These are phyloP conservation scores for Nycticryphes semicollaris DNA, from an alignment of 2,113 vertebrate species.

Conservation along the genomic window DNA sequence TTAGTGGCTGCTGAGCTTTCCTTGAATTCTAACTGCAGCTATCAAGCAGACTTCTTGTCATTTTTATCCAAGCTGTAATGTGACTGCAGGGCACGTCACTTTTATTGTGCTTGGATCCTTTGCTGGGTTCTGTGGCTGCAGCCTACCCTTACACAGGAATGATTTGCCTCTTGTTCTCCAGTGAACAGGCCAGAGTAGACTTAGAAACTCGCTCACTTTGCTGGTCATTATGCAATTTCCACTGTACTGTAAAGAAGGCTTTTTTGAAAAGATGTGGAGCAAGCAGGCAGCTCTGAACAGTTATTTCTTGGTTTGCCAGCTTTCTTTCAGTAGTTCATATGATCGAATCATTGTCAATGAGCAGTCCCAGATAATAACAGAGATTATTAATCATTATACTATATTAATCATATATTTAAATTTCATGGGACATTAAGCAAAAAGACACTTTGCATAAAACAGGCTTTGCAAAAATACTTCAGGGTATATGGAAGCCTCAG, in stretches of 20 bases:
- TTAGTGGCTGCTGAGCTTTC: background rate
- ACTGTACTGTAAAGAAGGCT: background rate
- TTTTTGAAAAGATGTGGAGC: background rate
- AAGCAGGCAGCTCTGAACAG: background rate
- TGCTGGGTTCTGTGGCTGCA: background rate
- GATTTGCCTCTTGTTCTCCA: background rate
- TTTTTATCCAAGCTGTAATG: background rate
- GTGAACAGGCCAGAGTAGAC: background rate
- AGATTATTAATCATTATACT: conserved; percentile 25
- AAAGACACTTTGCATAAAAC: background rate
- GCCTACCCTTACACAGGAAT: background rate
- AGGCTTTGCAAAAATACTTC: background rate
- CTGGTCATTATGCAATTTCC: background rate
- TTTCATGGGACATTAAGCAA: conserved; percentile 1
- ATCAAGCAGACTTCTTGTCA: background rate
- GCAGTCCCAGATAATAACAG: background rate
- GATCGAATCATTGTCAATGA: background rate
- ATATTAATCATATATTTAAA: conserved; percentile 1
- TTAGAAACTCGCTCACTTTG: background rate
- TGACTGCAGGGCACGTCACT: fast-evolving
- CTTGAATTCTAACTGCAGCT: background rate
- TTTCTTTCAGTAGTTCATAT: background rate
- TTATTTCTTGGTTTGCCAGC: background rate
- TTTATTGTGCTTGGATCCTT: background rate
- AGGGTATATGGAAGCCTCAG: background rate